Conservation (phyloP, 2,797 vertebrate genomes). For the Rhinichthys osculus region DNA sequence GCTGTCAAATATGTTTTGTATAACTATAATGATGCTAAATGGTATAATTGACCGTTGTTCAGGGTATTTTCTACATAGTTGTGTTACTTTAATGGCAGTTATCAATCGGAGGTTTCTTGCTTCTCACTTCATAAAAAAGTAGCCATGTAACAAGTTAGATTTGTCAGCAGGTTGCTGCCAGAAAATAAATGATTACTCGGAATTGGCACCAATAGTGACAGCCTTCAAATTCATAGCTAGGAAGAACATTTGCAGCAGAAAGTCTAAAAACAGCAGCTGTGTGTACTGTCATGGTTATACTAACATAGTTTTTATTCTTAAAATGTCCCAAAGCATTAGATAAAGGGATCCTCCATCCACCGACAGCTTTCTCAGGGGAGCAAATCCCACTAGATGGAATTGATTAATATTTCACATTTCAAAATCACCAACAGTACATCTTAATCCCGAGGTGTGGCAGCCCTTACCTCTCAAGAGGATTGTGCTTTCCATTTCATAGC, state of each 20-base stretch:
- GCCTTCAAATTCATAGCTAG: neutral
- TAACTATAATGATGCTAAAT: neutral
- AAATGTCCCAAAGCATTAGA: constrained; percentile 9
- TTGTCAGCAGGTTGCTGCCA: neutral
- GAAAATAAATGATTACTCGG: neutral
- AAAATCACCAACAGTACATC: constrained; percentile 37
- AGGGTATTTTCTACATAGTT: neutral
- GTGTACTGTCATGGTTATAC: neutral
- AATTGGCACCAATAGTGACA: neutral
- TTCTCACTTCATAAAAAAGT: neutral
- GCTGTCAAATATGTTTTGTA: neutral
- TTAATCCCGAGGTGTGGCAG: constrained; percentile 13
- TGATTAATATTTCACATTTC: constrained; percentile 47
- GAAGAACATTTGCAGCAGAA: neutral
- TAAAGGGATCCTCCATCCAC: constrained; percentile 5
- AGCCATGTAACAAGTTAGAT: neutral
- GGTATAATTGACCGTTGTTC: neutral
- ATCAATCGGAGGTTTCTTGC: neutral
- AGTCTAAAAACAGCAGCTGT: neutral
- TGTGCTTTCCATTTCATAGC: constrained; percentile 31
- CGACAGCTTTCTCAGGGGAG: neutral
- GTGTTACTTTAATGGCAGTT: neutral
- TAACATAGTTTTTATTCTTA: neutral
- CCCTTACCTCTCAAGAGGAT: constrained; percentile 28
- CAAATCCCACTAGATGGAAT: constrained; percentile 38